These are phyloP conservation scores for Pristionchus exspectatus DNA, from an alignment of 2,888 invertebrate species.

Conservation along the genomic window DNA sequence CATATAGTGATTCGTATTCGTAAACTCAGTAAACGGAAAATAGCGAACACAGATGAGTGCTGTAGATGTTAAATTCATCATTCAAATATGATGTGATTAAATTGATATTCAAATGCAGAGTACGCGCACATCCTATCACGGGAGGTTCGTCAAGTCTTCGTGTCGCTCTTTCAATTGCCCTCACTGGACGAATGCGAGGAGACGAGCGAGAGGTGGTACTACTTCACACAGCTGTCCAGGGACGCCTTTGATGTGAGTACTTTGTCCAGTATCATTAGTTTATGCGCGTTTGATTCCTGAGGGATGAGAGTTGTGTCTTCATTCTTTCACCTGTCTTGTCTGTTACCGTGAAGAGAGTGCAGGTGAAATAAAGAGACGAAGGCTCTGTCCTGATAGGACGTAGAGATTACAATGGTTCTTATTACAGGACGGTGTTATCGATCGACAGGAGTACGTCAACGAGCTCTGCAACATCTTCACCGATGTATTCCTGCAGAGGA, in stretches of 20 bases:
- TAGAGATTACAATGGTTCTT: not conserved
- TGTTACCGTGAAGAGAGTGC: too few relatives aligned
- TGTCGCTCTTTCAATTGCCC: not conserved
- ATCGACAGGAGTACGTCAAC: conserved; percentile 75
- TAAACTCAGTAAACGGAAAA: too few relatives aligned
- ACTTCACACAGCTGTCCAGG: conserved; percentile 17
- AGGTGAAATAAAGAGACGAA: too few relatives aligned
- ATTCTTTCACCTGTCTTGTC: too few relatives aligned
- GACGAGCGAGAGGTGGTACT: conserved; percentile 26
- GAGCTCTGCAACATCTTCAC: conserved; percentile 72
- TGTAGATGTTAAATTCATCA: too few relatives aligned
- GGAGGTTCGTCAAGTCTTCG: not conserved
- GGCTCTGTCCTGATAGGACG: too few relatives aligned
- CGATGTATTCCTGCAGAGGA: conserved; percentile 57
- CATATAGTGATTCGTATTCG: too few relatives aligned
- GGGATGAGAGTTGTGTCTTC: too few relatives aligned
- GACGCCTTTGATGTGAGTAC: conserved; percentile 45
- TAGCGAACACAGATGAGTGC: too few relatives aligned
- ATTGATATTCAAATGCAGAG: conserved; percentile 43
- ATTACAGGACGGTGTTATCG: conserved; percentile 73
- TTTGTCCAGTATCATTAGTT: too few relatives aligned
- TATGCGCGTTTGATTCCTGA: too few relatives aligned
- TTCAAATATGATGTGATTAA: too few relatives aligned
- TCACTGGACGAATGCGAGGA: not conserved
- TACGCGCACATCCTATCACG: conserved; percentile 26